Base-by-base conservation (phyloP, 2,113 vertebrate species). In the Atherinomorus stipes region DNA sequence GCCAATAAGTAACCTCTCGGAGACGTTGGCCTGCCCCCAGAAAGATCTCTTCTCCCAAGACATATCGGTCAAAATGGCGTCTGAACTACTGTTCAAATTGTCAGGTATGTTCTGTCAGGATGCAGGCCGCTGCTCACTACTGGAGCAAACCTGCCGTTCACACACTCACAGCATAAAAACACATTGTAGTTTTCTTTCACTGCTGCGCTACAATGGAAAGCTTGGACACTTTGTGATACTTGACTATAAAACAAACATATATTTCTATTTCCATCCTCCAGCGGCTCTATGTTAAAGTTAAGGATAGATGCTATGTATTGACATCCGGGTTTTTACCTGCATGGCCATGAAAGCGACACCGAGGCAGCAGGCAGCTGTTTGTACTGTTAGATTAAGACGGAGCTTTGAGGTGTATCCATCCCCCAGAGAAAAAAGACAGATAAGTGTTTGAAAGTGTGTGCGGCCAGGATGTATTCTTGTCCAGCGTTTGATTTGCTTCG, bases 21-120 rank as follows among this genome's bases (percentile, higher is more conserved):
- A 99, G 75, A 92, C 94, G 49, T 91, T 97, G 86, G 91, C 95
- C 62, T 90, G 94, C 85, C 96, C 96, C 4, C 96, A 99, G 86
- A 96, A 97, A 87, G 96, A 94, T 77, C 96, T 99, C 5, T 99
- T 99, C 95, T 98, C 96, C 87, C 97, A 99, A 91, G 98, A 99
- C 89, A 99, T 99, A 93, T 99, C 98, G 3, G 98, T 99, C 93
- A 99, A 99, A 94, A 98, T 99, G 98, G 98, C 98, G 79, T 99
- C 98, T 0, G 97, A 99, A 90, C 96, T 99, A 40, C 95, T 99
- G 88, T 99, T 98, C 92, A 97, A 99, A 85, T 90, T 99, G 71
- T 99, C 98, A 90, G 98, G 98, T 99, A 95, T 31, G 83, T 69
- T 74, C 53, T 51, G 58, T 22, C 38, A 15, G 18, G 28, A 65